These are phyloP conservation scores for Takifugu flavidus DNA, from an alignment of 2,113 vertebrate species.

Conservation along the genomic window DNA sequence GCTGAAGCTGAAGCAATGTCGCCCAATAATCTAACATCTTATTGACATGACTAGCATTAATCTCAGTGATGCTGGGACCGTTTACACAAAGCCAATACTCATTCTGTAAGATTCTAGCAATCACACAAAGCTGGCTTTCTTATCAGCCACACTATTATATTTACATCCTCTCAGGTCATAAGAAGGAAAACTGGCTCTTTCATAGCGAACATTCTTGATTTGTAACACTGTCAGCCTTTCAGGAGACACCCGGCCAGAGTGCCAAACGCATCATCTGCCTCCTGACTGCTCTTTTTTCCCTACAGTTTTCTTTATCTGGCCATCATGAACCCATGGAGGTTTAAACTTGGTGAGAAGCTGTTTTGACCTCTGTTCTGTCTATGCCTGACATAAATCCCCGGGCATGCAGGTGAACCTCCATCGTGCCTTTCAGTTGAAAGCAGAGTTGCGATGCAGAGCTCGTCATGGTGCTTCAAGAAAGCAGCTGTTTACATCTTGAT, in stretches of 20 bases:
- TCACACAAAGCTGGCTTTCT: conserved; percentile 22
- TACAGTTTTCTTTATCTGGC: conserved; percentile 4
- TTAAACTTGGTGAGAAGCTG: conserved; percentile 36
- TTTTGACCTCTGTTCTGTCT: not conserved
- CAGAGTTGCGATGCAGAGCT: not conserved
- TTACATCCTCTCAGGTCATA: conserved; percentile 45
- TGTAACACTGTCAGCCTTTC: conserved; percentile 22
- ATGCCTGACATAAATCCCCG: too few species aligned
- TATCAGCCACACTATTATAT: conserved; percentile 42
- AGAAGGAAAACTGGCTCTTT: conserved; percentile 56
- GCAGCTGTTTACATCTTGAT: conserved; percentile 1
- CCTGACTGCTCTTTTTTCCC: not conserved
- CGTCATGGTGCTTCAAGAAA: not conserved
- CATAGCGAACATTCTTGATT: conserved; percentile 26
- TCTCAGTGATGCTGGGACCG: too few species aligned
- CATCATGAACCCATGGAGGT: conserved; percentile 21
- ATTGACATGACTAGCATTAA: too few species aligned
- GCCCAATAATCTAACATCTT: not conserved
- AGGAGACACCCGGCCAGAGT: conserved; percentile 12
- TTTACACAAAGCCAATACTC: not conserved
- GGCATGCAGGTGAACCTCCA: not conserved
- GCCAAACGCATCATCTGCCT: not conserved
- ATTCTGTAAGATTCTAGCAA: conserved; percentile 37
- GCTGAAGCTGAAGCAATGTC: conserved; percentile 16
- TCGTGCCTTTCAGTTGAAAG: not conserved